Evolutionary conservation across 2,797 vertebrate species (phyloP).

Genomic region (Jordanella pulchra): DNA sequence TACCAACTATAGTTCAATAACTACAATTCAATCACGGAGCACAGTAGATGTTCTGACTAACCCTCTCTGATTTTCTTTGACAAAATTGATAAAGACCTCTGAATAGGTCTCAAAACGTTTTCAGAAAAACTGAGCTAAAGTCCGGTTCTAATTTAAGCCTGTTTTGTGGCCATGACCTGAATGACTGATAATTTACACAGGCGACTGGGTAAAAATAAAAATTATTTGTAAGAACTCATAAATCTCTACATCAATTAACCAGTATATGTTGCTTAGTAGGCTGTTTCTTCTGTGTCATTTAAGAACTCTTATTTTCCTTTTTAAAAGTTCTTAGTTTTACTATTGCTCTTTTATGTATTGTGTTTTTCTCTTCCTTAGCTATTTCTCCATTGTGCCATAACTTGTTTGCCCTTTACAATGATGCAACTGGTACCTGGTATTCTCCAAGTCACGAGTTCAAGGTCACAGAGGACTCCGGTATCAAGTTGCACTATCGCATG

Average conservation of each 20-base stretch:
- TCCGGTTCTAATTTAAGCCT: too few relatives aligned
- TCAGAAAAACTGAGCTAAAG: too few relatives aligned
- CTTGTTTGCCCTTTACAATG: constrained; percentile 91
- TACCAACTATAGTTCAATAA: background rate
- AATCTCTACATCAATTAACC: background rate
- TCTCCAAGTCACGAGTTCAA: constrained; percentile 89
- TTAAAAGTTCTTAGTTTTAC: background rate
- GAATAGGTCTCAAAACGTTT: too few relatives aligned
- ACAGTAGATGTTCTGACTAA: background rate
- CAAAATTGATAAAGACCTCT: too few relatives aligned
- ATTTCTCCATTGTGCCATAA: constrained; percentile 97
- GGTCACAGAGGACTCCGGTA: constrained; percentile 83
- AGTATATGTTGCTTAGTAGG: background rate
- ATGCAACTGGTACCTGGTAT: constrained; percentile 86
- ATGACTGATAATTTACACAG: too few relatives aligned
- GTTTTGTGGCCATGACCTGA: too few relatives aligned
- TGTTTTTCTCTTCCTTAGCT: constrained; percentile 68
- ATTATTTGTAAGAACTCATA: background rate
- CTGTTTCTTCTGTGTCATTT: background rate
- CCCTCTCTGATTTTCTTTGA: background rate
- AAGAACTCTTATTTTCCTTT: background rate
- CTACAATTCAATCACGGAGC: background rate
- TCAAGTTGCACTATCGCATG: constrained; percentile 92
- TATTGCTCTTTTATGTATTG: constrained; percentile 7
- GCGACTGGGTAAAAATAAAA: background rate